Base-by-base conservation (phyloP, 2,888 invertebrate genomes). In the Cephalotes varians region DNA sequence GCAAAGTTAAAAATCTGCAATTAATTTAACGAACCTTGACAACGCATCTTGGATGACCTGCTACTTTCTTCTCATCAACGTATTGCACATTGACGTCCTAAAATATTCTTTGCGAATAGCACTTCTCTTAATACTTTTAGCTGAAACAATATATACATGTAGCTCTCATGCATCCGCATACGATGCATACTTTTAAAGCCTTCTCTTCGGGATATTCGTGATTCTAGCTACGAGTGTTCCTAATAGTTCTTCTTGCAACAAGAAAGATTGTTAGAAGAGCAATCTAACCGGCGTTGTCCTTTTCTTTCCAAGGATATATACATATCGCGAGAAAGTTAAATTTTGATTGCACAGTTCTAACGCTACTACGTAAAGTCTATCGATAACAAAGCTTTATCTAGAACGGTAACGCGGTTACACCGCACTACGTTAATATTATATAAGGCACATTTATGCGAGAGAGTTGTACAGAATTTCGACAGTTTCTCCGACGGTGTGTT, bases 321-420 rank as follows among this genome's bases (percentile, higher is more conserved):
- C 44, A n/a, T 47, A 56, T 49, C 18, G 64, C 44, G 65, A 65
- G 56, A 77, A 71, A 34, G n/a, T 79, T 64, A 25, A 69, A 79
- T 79, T 79, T 79, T 79, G 72, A 79, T 79, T 79, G 77, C 77
- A 79, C 77, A 79, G 44, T 71, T 71, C 71, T 71, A 79, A 79
- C 25, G 21, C 56, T 77, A 77, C 31, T 77, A 56, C 31, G 34
- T 77, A 77, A 31, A 28, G 64, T 9, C 34, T 79, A 79, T 37
- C 71, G 18, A 79, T 56, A 79, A 79, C 31, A 10, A 67, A 56
- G 28, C 56, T 44, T 44, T 69, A 77, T 67, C 74, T 51, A 77
- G 31, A 67, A 56, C 51, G 44, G 56, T 69, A 69, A 69, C 77
- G 56, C 54, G 69, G 69, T 15, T 47, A 54, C n/a, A 25, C 51